phyloP scores from a whole-genome alignment of 2,113 vertebrate genomes.

The Dromas ardeola region DNA sequence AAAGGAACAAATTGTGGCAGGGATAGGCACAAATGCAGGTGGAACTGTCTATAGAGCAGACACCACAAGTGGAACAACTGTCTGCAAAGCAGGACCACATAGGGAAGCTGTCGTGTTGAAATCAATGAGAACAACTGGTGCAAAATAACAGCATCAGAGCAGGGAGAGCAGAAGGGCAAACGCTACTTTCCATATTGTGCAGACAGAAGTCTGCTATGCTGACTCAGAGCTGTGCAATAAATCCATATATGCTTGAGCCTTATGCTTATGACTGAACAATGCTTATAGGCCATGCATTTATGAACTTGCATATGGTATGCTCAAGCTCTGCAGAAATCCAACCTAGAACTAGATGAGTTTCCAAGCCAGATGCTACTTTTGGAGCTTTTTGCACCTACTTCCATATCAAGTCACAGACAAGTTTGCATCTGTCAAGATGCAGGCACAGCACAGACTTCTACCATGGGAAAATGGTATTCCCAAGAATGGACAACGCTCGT shows the following conservation, averaged over 20 bases:
- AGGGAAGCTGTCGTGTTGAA: background rate
- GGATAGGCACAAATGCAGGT: background rate
- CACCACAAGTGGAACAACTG: background rate
- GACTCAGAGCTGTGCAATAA: background rate
- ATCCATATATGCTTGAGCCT: background rate
- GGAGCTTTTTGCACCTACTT: background rate
- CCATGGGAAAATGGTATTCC: background rate
- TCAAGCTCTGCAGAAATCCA: background rate
- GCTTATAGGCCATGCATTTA: background rate
- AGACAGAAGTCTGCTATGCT: background rate
- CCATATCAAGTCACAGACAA: background rate
- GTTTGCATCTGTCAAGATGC: background rate
- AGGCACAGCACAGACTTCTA: background rate
- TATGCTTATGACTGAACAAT: background rate
- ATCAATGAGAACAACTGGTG: background rate
- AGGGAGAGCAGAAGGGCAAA: background rate
- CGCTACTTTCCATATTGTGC: background rate
- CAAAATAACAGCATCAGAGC: background rate
- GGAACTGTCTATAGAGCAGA: background rate
- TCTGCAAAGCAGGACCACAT: background rate
- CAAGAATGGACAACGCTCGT: background rate
- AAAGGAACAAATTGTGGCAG: background rate
- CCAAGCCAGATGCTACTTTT: background rate
- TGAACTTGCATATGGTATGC: background rate
- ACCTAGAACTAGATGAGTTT: background rate